A percentile compares a stretch with the other conserved stretches of the same genome.
Evolutionary conservation across 2,888 invertebrate genomes (phyloP).

Genomic region (Emesis russula): DNA sequence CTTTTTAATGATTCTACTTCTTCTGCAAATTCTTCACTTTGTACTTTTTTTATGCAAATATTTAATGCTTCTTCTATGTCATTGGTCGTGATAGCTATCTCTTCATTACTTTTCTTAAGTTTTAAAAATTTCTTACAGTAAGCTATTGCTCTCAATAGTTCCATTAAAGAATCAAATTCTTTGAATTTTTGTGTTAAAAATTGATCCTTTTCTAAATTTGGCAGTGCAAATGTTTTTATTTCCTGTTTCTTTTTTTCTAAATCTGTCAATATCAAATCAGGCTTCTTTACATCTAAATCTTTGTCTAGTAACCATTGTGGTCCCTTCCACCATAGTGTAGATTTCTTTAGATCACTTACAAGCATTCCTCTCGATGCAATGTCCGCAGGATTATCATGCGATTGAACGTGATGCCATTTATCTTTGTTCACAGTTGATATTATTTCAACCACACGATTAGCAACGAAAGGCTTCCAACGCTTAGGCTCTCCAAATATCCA

Average conservation of each 20-base stretch:
- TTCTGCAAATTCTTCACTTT: slow-evolving; percentile 66
- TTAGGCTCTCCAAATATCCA: slow-evolving; percentile 79
- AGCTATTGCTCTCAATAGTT: slow-evolving; percentile 28
- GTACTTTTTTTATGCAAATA: slow-evolving; percentile 64
- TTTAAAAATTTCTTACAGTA: slow-evolving; percentile 48
- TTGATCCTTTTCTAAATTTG: slow-evolving; percentile 14
- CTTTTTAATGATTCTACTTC: slow-evolving; percentile 38
- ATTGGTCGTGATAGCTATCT: slow-evolving; percentile 50
- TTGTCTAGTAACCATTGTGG: slow-evolving; percentile 72
- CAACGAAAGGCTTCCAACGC: slow-evolving; percentile 82
- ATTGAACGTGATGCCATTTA: slow-evolving; percentile 77
- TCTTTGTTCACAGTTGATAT: slow-evolving; percentile 44
- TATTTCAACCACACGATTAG: slow-evolving; percentile 74
- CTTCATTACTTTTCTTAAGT: neutral
- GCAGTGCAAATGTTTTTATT: slow-evolving; percentile 30
- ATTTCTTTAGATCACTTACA: slow-evolving; percentile 53
- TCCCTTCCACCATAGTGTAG: slow-evolving; percentile 75
- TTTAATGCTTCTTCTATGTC: slow-evolving; percentile 70
- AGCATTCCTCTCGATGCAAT: slow-evolving; percentile 72
- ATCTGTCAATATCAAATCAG: neutral
- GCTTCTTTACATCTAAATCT: slow-evolving; percentile 17
- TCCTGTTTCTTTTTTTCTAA: neutral
- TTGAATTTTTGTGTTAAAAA: slow-evolving; percentile 12
- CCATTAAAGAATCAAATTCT: slow-evolving; percentile 28
- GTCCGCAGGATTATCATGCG: slow-evolving; percentile 80